Conservation (phyloP, 2,888 invertebrate genomes). For the Adelphocoris suturalis region DNA sequence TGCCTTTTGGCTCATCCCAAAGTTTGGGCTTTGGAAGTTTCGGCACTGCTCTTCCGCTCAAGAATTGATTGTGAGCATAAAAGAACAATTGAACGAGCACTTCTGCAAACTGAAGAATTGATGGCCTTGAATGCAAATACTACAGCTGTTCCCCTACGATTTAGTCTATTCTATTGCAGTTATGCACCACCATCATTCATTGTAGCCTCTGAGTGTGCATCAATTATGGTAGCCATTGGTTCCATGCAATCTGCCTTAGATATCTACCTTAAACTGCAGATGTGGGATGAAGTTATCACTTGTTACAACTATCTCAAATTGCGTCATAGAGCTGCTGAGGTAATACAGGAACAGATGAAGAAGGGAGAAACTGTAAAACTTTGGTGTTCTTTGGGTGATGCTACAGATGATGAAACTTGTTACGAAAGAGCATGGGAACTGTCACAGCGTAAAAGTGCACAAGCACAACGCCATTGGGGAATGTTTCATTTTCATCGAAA, state of each 20-base stretch:
- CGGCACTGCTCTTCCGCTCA: slow-evolving; percentile 88
- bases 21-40: slow-evolving; percentile 88
- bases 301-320: slow-evolving; percentile 93
- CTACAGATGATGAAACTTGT: slow-evolving; percentile 86
- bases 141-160: slow-evolving; percentile 79
- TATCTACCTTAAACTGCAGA: slow-evolving; percentile 85
- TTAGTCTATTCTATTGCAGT: slow-evolving; percentile 85
- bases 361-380: slow-evolving; percentile 90
- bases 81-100: slow-evolving; percentile 91
- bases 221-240: slow-evolving; percentile 89
- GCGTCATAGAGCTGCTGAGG: slow-evolving; percentile 93
- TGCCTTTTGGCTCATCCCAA: slow-evolving; percentile 83
- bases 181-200: slow-evolving; percentile 88
- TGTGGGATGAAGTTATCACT: slow-evolving; percentile 95
- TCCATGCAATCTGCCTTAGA: slow-evolving; percentile 91
- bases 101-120: slow-evolving; percentile 79
- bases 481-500: slow-evolving; percentile 87
- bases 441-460: slow-evolving; percentile 88
- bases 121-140: slow-evolving; percentile 71
- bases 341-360: slow-evolving; percentile 89
- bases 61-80: slow-evolving; percentile 87
- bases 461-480: slow-evolving; percentile 94
- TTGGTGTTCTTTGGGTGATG: slow-evolving; percentile 95
- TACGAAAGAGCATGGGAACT: slow-evolving; percentile 96
- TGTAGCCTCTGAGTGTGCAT: slow-evolving; percentile 87